Base-by-base conservation (phyloP, 53 echinoderm and acorn worm genomes). In the Pentamera pediparva region DNA sequence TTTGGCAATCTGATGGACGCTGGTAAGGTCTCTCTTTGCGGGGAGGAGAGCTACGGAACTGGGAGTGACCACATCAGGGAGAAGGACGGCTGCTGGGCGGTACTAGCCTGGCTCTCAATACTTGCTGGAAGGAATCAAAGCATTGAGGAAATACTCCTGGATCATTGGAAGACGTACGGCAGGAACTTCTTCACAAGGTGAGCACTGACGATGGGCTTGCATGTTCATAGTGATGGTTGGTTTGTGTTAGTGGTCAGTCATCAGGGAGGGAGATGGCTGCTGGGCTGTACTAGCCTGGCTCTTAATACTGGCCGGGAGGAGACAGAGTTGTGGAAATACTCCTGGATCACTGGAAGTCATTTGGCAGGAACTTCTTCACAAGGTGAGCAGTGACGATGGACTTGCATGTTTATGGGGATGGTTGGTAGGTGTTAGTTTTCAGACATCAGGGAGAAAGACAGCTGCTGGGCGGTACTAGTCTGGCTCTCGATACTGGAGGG, bases 1-100 rank as follows among this genome's bases (percentile, higher is more conserved):
- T 94, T 94, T 59, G 95, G 95, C 6, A 94, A 94, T 54, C 72
- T 94, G 18, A 94, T 94, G 95, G 95, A 94, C 62, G 95, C 95
- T 0, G 73, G 61, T 11, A 63, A 85, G 6, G 75, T 94, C 27
- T 94, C 95, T 12, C 78, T 94, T 37, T 94, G 95, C 54, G 95
- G 95, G 0, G 95, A 94, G 62, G 95, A 94, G 58, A 94, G 95
- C 80, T 94, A 91, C 51, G 95, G 94, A 31, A 94, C 95, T 0
- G 61, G 61, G 1, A 74, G 73, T 9, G 86, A 92, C 65, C 93
- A 93, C 76, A 93, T 93, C 75, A 70, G 95, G 63, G 95, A 94
- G 87, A 94, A 94, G 74, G 95, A 94, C 38, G 95, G 95, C 28
- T 45, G 91, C 45, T 94, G 95, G 95, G 95, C 95, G 26, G 87